phyloP scores from a whole-genome alignment of 2,797 vertebrate genomes.

The Melanotaenia nigrans region DNA sequence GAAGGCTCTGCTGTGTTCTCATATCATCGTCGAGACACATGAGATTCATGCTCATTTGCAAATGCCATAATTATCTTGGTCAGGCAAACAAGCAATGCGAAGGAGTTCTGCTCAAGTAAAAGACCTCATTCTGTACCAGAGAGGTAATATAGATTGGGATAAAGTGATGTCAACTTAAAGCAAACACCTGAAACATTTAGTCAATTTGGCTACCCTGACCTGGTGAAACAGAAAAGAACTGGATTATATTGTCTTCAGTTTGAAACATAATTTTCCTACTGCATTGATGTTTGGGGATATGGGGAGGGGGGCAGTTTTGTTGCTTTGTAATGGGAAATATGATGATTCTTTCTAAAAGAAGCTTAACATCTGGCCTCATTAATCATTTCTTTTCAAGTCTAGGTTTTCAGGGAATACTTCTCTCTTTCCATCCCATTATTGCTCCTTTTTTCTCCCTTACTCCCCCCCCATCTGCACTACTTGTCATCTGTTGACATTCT shows the following conservation, averaged over 20 bases:
- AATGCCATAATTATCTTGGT: constrained; percentile 67
- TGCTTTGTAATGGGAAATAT: constrained; percentile 70
- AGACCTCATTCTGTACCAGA: constrained; percentile 20
- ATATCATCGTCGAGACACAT: constrained; percentile 29
- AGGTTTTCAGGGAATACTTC: constrained; percentile 61
- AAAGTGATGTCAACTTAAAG: constrained; percentile 52
- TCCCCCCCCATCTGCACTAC: constrained; percentile 31
- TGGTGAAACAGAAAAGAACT: constrained; percentile 44
- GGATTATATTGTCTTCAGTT: constrained; percentile 47
- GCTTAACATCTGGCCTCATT: constrained; percentile 77
- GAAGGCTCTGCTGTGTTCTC: constrained; percentile 47
- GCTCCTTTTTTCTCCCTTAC: constrained; percentile 6
- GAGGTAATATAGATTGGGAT: constrained; percentile 41
- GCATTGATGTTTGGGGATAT: constrained; percentile 41
- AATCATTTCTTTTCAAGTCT: constrained; percentile 72
- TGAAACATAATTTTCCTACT: constrained; percentile 52
- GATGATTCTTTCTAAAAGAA: constrained; percentile 71
- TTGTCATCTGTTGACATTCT: constrained; percentile 66
- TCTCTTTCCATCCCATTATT: constrained; percentile 50
- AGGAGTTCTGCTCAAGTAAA: constrained; percentile 40
- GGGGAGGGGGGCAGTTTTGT: constrained; percentile 12
- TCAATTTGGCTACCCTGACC: constrained; percentile 54
- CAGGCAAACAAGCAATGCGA: constrained; percentile 41
- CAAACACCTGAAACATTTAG: constrained; percentile 52
- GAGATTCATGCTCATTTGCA: constrained; percentile 60